Evolutionary conservation across 2,888 invertebrate genomes (phyloP), one percentile per base, ranked within the genome.

Genomic region (Ormia ochracea): DNA sequence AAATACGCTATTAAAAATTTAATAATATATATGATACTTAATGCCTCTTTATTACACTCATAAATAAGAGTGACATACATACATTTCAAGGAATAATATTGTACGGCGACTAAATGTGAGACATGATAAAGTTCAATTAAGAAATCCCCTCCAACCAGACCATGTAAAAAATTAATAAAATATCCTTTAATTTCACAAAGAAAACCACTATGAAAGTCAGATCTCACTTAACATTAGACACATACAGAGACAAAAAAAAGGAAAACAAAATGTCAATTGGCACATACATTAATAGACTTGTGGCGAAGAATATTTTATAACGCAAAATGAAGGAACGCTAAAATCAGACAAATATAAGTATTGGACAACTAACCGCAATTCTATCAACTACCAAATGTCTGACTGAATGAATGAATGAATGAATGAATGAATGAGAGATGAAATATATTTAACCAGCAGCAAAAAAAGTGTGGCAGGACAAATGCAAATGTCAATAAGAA

Each of bases 261-360:
- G 58, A 74, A n/a, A n/a, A n/a, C n/a, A n/a, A n/a, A n/a, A 66
- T 54, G 48, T 61, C 65, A 79, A 59, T 75, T 63, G 65, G 54
- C 69, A 74, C 70, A 70, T 75, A 52, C 70, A 75, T 70, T 38
- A 72, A 59, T 59, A 45, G 48, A 48, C 21, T 66, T 66, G 58
- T 52, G 45, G 65, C 23, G 12, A 61, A 66, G 59, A 75, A 70
- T 66, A 70, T 65, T 79, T 52, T 65, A 59, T 70, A 63, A 52
- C 38, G 21, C 12, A 38, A 59, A 48, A 28, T 21, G 28, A 33
- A 17, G 7, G 2, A 31, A 26, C 9, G 7, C 21, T 12, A 14
- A 68, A 68, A 56, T 52, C 21, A 21, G 31, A n/a, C n/a, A 33
- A 41, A 52, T 48, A 28, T 41, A 61, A 28, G 45, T 52, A n/a